Conservation (phyloP, 2,888 invertebrate species). For the Spilarctia lutea region DNA sequence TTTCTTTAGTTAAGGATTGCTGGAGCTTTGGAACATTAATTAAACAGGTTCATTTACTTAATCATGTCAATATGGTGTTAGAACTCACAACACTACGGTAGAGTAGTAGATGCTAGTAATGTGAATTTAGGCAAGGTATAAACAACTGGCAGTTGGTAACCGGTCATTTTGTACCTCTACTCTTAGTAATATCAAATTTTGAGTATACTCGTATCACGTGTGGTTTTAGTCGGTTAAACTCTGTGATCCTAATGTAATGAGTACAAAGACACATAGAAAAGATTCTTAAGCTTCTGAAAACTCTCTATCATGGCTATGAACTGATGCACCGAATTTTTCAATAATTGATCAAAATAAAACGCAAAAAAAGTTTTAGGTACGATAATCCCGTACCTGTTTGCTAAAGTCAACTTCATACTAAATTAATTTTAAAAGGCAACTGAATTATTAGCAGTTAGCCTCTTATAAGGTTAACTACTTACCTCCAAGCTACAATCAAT, state of each 20-base stretch:
- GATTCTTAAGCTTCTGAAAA: no score
- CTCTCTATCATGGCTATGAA: not conserved
- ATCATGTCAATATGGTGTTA: not conserved
- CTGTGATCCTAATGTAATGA: not conserved
- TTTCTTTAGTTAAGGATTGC: no score
- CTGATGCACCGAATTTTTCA: no score
- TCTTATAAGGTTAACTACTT: not conserved
- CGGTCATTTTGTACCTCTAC: not conserved
- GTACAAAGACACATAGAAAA: not conserved
- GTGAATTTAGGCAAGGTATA: not conserved
- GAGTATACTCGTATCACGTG: not conserved
- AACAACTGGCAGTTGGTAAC: not conserved
- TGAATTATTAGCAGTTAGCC: not conserved
- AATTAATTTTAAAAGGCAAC: not conserved
- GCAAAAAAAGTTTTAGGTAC: not conserved
- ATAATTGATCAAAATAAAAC: not conserved
- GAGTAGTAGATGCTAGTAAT: not conserved
- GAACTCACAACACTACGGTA: not conserved
- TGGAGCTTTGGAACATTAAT: no score
- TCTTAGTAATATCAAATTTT: not conserved
- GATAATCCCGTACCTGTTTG: not conserved
- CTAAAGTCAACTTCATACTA: not conserved
- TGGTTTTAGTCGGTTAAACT: not conserved
- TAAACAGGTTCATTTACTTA: no score
- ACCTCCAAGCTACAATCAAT: not conserved